A percentile compares a stretch with the other conserved stretches of the same genome.
These are phyloP conservation scores for Onychomys leucogaster DNA, from an alignment of 2,797 vertebrate genomes.

Conservation along the genomic window DNA sequence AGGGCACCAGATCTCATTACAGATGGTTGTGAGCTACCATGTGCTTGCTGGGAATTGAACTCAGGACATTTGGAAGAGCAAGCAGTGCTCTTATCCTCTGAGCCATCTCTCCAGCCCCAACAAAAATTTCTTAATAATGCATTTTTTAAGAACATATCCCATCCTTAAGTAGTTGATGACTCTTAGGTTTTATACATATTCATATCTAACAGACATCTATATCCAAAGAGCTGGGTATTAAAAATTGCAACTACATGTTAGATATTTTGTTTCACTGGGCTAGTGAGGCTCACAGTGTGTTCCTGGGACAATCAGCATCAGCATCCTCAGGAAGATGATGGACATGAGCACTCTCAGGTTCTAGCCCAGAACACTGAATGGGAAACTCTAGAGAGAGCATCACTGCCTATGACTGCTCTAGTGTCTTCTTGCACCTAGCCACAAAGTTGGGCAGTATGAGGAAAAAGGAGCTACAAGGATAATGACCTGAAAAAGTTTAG, in stretches of 20 bases:
- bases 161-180: not conserved
- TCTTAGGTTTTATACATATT: constrained; percentile 34
- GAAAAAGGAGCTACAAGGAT: not conserved
- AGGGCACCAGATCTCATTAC: too few relatives aligned
- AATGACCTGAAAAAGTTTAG: constrained; percentile 56
- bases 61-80: too few relatives aligned
- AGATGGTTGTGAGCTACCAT: too few relatives aligned
- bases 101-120: too few relatives aligned
- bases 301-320: not conserved
- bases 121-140: not conserved
- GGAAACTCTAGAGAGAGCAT: not conserved
- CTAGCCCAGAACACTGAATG: not conserved
- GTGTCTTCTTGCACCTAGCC: constrained; percentile 13
- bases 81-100: too few relatives aligned
- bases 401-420: not conserved
- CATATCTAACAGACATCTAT: constrained; percentile 28
- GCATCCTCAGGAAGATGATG: not conserved
- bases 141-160: not conserved
- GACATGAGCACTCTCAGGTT: not conserved
- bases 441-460: constrained; percentile 32
- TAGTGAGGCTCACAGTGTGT: not conserved
- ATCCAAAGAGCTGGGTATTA: not conserved
- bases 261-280: constrained; percentile 3
- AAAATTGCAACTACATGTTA: constrained; percentile 30
- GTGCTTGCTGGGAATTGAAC: too few relatives aligned